Evolutionary conservation across 2,797 vertebrate genomes (phyloP).

Genomic region (Graptemys geographica): DNA sequence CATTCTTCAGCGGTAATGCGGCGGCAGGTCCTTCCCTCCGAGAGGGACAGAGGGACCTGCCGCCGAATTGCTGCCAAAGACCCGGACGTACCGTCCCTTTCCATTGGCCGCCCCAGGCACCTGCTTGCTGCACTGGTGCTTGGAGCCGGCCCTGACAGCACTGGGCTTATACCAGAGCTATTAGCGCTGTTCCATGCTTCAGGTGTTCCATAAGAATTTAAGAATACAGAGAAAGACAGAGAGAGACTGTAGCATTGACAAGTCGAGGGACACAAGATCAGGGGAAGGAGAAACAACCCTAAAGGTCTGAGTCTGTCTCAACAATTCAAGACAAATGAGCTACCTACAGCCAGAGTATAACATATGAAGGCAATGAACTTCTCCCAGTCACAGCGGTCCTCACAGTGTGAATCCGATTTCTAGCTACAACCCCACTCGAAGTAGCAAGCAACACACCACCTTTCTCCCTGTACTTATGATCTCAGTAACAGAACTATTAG

Average conservation of each 20-base stretch:
- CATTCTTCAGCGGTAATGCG: too few species aligned
- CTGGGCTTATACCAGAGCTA: not conserved
- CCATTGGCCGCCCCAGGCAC: too few species aligned
- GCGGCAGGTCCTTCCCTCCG: too few species aligned
- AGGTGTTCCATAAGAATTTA: not conserved
- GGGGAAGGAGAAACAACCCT: not conserved
- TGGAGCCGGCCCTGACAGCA: too few species aligned
- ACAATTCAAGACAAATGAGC: not conserved
- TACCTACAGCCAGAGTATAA: not conserved
- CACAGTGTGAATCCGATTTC: not conserved
- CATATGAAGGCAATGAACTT: not conserved
- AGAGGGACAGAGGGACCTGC: too few species aligned
- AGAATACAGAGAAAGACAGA: not conserved
- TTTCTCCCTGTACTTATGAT: not conserved
- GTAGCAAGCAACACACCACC: not conserved
- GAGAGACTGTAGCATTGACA: not conserved
- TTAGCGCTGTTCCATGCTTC: not conserved
- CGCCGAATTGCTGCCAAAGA: too few species aligned
- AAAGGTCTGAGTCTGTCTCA: not conserved
- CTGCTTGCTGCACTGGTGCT: too few species aligned
- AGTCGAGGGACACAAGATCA: not conserved
- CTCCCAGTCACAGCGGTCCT: not conserved
- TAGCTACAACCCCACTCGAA: not conserved
- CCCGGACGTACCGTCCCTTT: too few species aligned
- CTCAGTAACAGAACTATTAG: not conserved